Base-by-base conservation (phyloP, 1,140 invertebrate species). In the Drosophila nasuta region DNA sequence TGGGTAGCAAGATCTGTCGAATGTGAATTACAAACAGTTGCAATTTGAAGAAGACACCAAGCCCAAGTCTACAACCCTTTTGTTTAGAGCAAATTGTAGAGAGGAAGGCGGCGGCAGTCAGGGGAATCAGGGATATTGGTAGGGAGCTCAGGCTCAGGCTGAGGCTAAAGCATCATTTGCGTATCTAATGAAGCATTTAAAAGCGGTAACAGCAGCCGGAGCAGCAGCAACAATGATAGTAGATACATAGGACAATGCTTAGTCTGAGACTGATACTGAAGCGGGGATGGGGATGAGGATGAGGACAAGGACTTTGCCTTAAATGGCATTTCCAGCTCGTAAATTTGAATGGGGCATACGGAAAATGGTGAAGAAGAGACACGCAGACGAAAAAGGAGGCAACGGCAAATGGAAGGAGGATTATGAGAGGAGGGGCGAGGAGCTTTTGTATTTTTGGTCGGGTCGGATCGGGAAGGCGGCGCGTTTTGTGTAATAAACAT, bases 171-270 rank as follows among this genome's bases (percentile, higher is more conserved):
- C 66, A 70, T 81, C 75, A 79, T 81, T 81, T 81, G 76, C 67
- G 67, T 81, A 76, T 81, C 73, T 79, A 79, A 81, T 79, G 73
- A 81, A 79, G 79, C 73, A 81, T 81, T 79, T 81, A 67, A 79
- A 71, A 81, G 77, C 77, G 67, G 54, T 46, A 66, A 33, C 54
- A 30, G 20, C 49, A 58, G 13, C 63, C 11, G n/a, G 13, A 62
- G 57, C 48, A 52, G 49, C 54, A 70, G 54, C 65, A 38, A 48
- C 52, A 70, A 62, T 64, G 41, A 54, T 48, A 52, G 45, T 48
- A 48, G 46, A 59, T 62, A 52, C 57, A 63, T 70, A 30, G 58
- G n/a, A 48, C 30, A 17, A 54, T 45, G 43, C 48, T 46, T 71
- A 65, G 54, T 8, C 35, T 17, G 51, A 17, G 15, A 43, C 38